These are phyloP conservation scores for Parnassius orleans DNA, from an alignment of 2,888 invertebrate species.

Conservation along the genomic window DNA sequence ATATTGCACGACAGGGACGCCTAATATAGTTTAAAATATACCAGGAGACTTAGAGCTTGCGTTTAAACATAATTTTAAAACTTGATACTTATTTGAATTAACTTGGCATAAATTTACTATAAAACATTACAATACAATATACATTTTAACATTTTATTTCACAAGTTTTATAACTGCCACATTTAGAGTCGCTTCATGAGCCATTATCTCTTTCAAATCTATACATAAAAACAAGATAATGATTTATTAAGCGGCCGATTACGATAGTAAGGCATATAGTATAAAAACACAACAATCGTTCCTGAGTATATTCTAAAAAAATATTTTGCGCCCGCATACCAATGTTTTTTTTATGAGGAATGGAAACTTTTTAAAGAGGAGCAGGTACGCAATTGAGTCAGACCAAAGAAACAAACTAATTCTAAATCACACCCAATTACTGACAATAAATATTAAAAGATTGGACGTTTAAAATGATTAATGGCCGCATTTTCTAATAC, in stretches of 20 bases:
- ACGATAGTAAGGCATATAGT: too few species aligned
- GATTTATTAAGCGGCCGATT: too few species aligned
- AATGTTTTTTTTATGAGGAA: background rate
- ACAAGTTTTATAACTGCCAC: too few species aligned
- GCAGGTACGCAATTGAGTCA: constrained; percentile 1
- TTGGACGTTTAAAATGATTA: background rate
- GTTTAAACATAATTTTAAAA: too few species aligned
- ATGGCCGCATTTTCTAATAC: background rate
- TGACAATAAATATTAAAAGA: constrained; percentile 5
- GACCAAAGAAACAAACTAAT: constrained; percentile 1
- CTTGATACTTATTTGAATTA: too few species aligned
- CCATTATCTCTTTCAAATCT: too few species aligned
- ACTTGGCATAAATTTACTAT: too few species aligned
- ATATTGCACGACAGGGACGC: constrained; percentile 6
- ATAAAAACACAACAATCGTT: background rate
- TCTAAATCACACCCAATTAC: background rate
- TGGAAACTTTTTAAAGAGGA: background rate
- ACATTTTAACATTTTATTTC: background rate
- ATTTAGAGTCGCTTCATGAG: too few species aligned
- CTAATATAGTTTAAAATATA: constrained; percentile 8
- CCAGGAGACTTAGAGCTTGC: background rate
- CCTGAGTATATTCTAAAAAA: background rate
- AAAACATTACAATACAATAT: background rate
- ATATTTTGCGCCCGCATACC: background rate
- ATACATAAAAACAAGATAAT: too few species aligned